Evolutionary conservation across 2,113 vertebrate species (phyloP).

Genomic region (Pithys albifrons): DNA sequence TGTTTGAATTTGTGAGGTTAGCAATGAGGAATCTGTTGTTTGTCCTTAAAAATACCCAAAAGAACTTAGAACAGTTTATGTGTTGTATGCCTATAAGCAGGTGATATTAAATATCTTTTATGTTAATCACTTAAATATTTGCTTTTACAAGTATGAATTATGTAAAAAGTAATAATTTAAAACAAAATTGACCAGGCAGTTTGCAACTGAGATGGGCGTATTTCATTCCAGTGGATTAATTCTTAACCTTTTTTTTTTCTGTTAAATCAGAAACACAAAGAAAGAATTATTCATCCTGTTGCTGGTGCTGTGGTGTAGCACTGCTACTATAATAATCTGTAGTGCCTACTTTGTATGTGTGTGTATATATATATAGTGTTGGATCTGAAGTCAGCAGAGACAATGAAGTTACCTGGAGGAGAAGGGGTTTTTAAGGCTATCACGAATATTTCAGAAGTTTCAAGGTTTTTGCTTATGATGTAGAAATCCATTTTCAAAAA

Average conservation of each 20-base stretch:
- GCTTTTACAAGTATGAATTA: background rate
- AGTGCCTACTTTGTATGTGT: background rate
- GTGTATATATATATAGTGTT: background rate
- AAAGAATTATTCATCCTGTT: background rate
- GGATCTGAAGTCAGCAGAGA: background rate
- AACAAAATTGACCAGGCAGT: background rate
- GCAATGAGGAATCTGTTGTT: background rate
- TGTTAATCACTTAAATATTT: background rate
- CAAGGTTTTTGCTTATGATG: accelerated
- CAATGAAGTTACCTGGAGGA: background rate
- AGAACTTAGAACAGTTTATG: background rate
- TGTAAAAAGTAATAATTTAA: background rate
- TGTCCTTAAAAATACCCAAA: background rate
- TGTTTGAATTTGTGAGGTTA: background rate
- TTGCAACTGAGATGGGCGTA: background rate
- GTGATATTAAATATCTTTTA: background rate
- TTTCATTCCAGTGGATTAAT: background rate
- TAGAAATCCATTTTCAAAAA: background rate
- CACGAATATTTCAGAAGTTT: background rate
- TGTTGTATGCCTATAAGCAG: background rate
- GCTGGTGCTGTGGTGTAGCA: background rate
- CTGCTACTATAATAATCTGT: background rate
- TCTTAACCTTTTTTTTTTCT: background rate
- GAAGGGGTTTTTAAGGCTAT: background rate
- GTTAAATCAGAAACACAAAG: background rate